These are phyloP conservation scores for Oryzias celebensis DNA, from an alignment of 2,113 vertebrate genomes.

Conservation along the genomic window DNA sequence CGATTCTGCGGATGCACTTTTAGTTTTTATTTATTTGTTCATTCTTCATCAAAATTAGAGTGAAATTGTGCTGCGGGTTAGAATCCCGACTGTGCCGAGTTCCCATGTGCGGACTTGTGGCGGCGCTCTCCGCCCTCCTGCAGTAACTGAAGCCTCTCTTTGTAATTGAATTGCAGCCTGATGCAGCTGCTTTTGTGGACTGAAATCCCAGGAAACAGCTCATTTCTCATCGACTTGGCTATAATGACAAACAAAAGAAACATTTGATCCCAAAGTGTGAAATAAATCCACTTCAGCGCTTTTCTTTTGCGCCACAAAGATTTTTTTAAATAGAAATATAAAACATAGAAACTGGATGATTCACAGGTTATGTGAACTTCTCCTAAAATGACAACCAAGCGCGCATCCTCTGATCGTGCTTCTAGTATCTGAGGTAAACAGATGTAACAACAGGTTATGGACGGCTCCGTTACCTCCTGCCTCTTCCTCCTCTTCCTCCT, in stretches of 20 bases:
- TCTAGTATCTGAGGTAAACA: no score
- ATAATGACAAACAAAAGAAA: no score
- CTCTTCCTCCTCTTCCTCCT: slow-evolving; percentile 9
- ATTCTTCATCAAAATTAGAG: no score
- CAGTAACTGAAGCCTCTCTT: slow-evolving; percentile 18
- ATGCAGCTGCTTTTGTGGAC: slow-evolving; percentile 37
- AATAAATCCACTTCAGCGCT: slow-evolving; percentile 14
- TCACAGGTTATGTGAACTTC: slow-evolving; percentile 9
- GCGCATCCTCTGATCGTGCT: no score
- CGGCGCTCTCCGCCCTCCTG: slow-evolving; percentile 41
- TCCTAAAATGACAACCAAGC: background rate
- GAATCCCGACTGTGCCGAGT: background rate
- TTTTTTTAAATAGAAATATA: no score
- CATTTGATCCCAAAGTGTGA: background rate
- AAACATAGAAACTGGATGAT: background rate
- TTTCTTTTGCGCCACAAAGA: background rate
- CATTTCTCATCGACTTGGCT: no score
- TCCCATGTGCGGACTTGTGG: slow-evolving; percentile 37
- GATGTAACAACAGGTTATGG: slow-evolving; percentile 69
- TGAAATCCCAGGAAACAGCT: background rate
- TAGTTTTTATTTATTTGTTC: no score
- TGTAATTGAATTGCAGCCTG: slow-evolving; percentile 47
- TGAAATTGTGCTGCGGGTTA: background rate
- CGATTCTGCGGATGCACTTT: no score
- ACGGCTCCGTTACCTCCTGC: slow-evolving; percentile 40